Evolutionary conservation across 1,140 invertebrate species (phyloP), one percentile per base, ranked within the genome.

Genomic region (Polypedilum vanderplanki): DNA sequence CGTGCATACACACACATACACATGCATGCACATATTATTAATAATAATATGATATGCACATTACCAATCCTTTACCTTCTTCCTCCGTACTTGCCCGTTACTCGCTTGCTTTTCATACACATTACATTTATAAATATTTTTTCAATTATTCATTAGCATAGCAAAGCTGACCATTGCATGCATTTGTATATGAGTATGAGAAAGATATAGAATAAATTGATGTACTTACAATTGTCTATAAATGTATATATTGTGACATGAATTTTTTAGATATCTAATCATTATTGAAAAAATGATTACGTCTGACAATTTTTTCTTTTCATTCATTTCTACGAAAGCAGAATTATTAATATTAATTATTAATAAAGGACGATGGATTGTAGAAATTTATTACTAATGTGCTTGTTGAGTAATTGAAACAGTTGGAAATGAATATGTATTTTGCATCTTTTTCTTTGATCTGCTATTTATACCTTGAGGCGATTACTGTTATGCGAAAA

Each of bases 241-340:
- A 33, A 33, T 33, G 2, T 33, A 33, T 33, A 33, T 57, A 57
- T 15, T 57, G 15, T 57, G 46, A 57, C 46, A 57, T 57, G 46
- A 57, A 15, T 57, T 57, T 57, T 57, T 57, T 57, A 57, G 46
- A 57, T 57, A 57, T 57, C 46, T 57, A 57, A 57, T 57, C 46
- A 57, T 57, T 57, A 57, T 57, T 57, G 46, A 33, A 33, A 33
- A 33, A 33, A 33, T 33, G 24, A 33, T 33, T 33, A 33, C 24
- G 24, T 33, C 5, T 33, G 24, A 33, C 24, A 33, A 33, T 33
- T 33, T 33, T 33, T 33, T 33, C 24, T 33, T 33, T 33, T 5
- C n/a, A n/a, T n/a, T n/a, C n/a, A n/a, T 33, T 33, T 33, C 24
- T 33, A 33, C 5, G 1, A 5, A 3, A 5, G 24, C n/a, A n/a